Percentiles rank a stretch among this genome's conserved stretches.
These are phyloP conservation scores for Nephrotoma guestfalica DNA, from an alignment of 2,888 invertebrate genomes.

Conservation along the genomic window DNA sequence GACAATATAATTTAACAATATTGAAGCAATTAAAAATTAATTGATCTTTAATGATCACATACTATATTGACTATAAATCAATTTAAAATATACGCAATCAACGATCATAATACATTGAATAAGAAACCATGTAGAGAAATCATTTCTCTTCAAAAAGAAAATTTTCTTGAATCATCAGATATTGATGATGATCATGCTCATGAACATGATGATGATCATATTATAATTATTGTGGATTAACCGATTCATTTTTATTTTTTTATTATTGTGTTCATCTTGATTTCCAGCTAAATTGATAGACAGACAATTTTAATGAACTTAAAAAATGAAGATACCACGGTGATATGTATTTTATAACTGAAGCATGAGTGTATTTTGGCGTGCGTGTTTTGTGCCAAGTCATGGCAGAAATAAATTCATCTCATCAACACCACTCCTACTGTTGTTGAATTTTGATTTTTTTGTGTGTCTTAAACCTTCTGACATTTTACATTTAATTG, in stretches of 20 bases:
- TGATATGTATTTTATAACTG: not conserved
- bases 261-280: not conserved
- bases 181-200: not conserved
- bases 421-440: not conserved
- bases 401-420: not conserved
- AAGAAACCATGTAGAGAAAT: not conserved
- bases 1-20: not conserved
- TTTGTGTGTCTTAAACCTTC: not conserved
- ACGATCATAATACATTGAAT: not conserved
- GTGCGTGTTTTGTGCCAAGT: not conserved
- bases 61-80: not conserved
- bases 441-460: not conserved
- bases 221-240: not conserved
- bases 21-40: not conserved
- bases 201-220: not conserved
- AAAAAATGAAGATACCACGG: not conserved
- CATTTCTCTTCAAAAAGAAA: not conserved
- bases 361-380: not conserved
- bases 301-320: not conserved
- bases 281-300: not conserved
- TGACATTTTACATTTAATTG: not conserved
- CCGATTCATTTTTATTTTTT: not conserved
- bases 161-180: not conserved
- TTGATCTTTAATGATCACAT: not conserved
- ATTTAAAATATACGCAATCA: not conserved